phyloP scores from a whole-genome alignment of 2,888 invertebrate species.

The Sarcophaga variegata region DNA sequence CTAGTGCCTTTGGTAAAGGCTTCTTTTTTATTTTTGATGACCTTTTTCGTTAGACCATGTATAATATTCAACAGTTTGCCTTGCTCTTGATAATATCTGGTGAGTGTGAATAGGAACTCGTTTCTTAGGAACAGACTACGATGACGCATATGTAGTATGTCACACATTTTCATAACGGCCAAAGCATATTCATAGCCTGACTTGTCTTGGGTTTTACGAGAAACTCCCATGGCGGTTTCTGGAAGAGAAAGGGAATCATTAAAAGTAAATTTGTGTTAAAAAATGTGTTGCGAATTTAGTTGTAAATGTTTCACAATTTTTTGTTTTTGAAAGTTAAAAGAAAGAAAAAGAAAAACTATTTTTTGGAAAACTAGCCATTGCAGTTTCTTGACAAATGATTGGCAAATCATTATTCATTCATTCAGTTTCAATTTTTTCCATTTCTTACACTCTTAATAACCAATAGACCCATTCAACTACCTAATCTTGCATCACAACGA shows the following conservation, averaged over 20 bases:
- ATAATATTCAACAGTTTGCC: conserved; percentile 89
- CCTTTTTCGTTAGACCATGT: conserved; percentile 91
- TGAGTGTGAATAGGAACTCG: conserved; percentile 89
- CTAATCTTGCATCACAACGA: conserved; percentile 45
- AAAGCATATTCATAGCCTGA: conserved; percentile 92
- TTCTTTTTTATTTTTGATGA: conserved; percentile 89
- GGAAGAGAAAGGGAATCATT: conserved; percentile 18
- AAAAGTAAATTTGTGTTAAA: neutral
- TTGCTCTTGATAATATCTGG: conserved; percentile 89
- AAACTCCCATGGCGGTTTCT: conserved; percentile 95
- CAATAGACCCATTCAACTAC: conserved; percentile 1
- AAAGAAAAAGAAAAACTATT: too few relatives aligned
- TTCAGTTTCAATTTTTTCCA: neutral
- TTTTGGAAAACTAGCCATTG: conserved; percentile 16
- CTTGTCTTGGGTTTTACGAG: conserved; percentile 90
- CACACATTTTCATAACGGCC: conserved; percentile 95
- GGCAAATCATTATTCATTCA: neutral
- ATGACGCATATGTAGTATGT: conserved; percentile 91
- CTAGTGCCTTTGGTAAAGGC: conserved; percentile 87
- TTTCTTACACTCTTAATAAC: conserved; percentile 26
- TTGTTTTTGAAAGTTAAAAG: neutral
- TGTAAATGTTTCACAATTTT: neutral
- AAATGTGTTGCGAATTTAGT: neutral
- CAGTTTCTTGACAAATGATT: conserved; percentile 28
- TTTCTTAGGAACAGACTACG: conserved; percentile 90